These are phyloP conservation scores for Rotaria magnacalcarata DNA, from an alignment of 2,888 invertebrate genomes.

Conservation along the genomic window DNA sequence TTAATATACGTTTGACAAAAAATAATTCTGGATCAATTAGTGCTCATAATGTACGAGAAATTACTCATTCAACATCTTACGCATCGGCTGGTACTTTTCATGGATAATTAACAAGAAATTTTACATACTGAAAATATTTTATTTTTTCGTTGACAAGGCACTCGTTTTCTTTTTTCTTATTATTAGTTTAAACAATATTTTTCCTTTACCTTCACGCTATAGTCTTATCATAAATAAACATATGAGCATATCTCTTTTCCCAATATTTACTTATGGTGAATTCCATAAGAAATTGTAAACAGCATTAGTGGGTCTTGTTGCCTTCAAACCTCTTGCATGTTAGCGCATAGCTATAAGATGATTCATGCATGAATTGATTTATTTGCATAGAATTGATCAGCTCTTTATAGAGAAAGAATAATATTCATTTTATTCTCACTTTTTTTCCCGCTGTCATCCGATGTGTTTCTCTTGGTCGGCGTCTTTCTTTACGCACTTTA, in stretches of 20 bases:
- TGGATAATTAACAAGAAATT: not conserved
- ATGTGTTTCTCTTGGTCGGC: not conserved
- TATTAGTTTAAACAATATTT: not conserved
- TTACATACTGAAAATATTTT: not conserved
- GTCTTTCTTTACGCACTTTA: not conserved
- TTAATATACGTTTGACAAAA: not conserved
- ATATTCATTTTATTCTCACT: not conserved
- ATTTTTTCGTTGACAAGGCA: too few species aligned
- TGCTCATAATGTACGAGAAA: not conserved
- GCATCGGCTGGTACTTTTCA: not conserved
- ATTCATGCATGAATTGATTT: not conserved
- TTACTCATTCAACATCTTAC: not conserved
- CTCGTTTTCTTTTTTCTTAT: not conserved
- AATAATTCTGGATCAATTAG: not conserved
- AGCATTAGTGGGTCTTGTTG: not conserved
- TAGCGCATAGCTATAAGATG: too few species aligned
- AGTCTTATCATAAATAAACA: not conserved
- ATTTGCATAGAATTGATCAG: not conserved
- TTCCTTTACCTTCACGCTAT: not conserved
- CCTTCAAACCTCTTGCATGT: not conserved
- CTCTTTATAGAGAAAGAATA: not conserved
- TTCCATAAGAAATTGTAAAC: too few species aligned
- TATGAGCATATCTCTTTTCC: not conserved
- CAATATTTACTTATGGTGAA: too few species aligned
- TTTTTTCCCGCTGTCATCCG: not conserved